Evolutionary conservation across 2,113 vertebrate genomes (phyloP).

Genomic region (Hypocryptadius cinnamomeus): DNA sequence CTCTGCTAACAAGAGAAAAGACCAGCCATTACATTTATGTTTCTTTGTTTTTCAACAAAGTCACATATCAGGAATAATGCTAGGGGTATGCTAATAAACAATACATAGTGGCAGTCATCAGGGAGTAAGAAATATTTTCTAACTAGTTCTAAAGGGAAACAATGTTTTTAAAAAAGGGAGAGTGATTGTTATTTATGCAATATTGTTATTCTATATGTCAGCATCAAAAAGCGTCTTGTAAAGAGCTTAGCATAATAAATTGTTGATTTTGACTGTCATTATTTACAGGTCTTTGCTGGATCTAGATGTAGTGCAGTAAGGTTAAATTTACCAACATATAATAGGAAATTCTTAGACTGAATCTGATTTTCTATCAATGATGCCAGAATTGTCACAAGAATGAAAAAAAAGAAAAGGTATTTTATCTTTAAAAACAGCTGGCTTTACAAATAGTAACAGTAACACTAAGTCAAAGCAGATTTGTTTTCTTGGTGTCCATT

Average conservation of each 20-base stretch:
- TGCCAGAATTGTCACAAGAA: not conserved
- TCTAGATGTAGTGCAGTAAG: constrained; percentile 31
- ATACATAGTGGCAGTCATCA: constrained; percentile 72
- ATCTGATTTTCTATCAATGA: not conserved
- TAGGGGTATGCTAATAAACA: constrained; percentile 77
- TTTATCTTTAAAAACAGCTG: not conserved
- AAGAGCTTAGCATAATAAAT: constrained; percentile 68
- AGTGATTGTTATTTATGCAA: constrained; percentile 68
- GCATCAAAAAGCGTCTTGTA: constrained; percentile 69
- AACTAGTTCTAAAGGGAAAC: constrained; percentile 83
- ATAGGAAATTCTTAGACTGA: not conserved
- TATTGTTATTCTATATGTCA: constrained; percentile 69
- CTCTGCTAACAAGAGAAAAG: constrained; percentile 77
- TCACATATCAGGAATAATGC: constrained; percentile 74
- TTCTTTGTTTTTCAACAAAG: constrained; percentile 77
- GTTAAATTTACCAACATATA: constrained; percentile 25
- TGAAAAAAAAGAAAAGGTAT: not conserved
- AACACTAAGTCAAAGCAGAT: not conserved
- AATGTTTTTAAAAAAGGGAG: constrained; percentile 49
- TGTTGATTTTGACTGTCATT: constrained; percentile 49
- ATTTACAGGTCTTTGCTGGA: constrained; percentile 54
- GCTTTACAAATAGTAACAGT: not conserved
- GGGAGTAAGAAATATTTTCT: constrained; percentile 82
- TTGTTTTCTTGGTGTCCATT: not conserved
- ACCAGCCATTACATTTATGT: constrained; percentile 75